Evolutionary conservation across 2,797 vertebrate species (phyloP), one percentile per base, ranked within the genome.

Genomic region (Malacoctenus gilli): DNA sequence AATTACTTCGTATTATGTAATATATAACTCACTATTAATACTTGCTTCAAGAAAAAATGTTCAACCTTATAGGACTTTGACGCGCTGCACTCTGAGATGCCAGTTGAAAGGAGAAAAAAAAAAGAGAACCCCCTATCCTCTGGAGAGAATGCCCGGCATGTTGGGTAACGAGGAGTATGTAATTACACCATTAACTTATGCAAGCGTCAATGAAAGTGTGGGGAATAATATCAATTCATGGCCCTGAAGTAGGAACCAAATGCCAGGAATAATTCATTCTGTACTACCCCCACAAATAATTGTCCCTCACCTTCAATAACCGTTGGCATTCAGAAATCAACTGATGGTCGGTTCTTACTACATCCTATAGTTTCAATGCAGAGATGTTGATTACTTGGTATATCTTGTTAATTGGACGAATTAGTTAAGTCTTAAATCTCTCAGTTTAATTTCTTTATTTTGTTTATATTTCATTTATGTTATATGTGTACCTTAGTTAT

Each of bases 221-320:
- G 9, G 49, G 55, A 4, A 1, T 35, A 4, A 32, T 4, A 3
- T 28, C 47, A n/a, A 23, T 2, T 1, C 0, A 62, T 65, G 63
- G 9, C 5, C 77, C 34, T 75, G 54, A 77, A 66, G 16, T 53
- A 62, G 56, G 54, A 75, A 60, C 60, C 68, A 83, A 39, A 71
- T 80, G 75, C 66, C 51, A 80, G 75, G 28, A 80, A 80, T 83
- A 83, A 2, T 66, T 65, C 67, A 73, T 1, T 19, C 0, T 3
- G 47, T 31, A 72, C 1, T 1, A 62, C 42, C 43, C 43, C 19
- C 31, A 69, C 44, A 1, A 61, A 35, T n/a, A 4, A 0, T 3
- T 66, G 53, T 63, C 57, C 58, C 9, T 63, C 10, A 80, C 34
- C 41, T 7, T 79, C 60, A 76, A 38, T 19, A 43, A 77, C 0